Percentiles rank a stretch among this genome's conserved stretches.
These are phyloP conservation scores for Platycheirus rosarum DNA, from an alignment of 2,888 invertebrate genomes.

Conservation along the genomic window DNA sequence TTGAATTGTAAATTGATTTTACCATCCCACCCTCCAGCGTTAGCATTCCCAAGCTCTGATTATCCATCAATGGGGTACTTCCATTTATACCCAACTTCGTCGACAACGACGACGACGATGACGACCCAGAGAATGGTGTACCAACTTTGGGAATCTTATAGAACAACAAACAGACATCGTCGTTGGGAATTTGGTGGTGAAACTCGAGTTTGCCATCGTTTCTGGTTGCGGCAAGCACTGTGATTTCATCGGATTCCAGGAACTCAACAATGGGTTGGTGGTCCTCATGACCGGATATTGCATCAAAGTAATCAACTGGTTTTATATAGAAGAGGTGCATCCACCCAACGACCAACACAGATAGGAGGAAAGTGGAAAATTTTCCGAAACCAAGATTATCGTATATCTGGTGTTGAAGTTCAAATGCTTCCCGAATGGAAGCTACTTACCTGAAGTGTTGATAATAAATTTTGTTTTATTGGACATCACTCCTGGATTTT, in stretches of 20 bases:
- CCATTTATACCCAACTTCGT: slow-evolving; percentile 31
- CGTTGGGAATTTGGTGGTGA: slow-evolving; percentile 82
- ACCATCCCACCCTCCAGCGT: slow-evolving; percentile 83
- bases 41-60: slow-evolving; percentile 81
- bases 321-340: slow-evolving; percentile 8
- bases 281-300: slow-evolving; percentile 80
- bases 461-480: slow-evolving; percentile 81
- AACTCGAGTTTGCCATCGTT: slow-evolving; percentile 82
- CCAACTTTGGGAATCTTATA: slow-evolving; percentile 82
- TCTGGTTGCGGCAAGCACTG: slow-evolving; percentile 82
- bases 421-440: slow-evolving; percentile 29
- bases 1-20: slow-evolving; percentile 83
- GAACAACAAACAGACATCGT: slow-evolving; percentile 82
- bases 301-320: slow-evolving; percentile 81
- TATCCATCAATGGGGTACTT: slow-evolving; percentile 57
- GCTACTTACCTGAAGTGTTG: slow-evolving; percentile 81
- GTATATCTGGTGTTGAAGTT: slow-evolving; percentile 41
- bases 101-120: slow-evolving; percentile 38
- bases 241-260: slow-evolving; percentile 83
- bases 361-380: neutral
- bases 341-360: neutral
- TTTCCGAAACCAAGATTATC: slow-evolving; percentile 39
- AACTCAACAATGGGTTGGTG: slow-evolving; percentile 82
- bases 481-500: slow-evolving; percentile 68
- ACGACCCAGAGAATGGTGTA: slow-evolving; percentile 36